Evolutionary conservation across 2,888 invertebrate genomes (phyloP), one percentile per base, ranked within the genome.

Genomic region (Philereme vetulata): DNA sequence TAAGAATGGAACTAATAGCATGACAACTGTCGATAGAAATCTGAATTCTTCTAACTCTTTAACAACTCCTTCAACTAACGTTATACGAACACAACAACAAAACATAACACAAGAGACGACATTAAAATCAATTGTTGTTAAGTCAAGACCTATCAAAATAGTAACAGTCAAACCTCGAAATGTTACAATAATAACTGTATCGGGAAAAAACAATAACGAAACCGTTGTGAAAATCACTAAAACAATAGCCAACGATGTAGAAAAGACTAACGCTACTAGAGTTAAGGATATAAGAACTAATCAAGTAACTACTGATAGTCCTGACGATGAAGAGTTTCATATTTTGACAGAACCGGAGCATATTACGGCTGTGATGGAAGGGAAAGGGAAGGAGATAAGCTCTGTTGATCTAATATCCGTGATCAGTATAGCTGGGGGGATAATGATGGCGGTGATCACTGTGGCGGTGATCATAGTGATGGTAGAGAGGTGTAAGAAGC

Each of bases 341-440:
- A 90, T 93, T 88, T 92, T 92, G 82, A 92, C 93, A 89, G 93
- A 93, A 70, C 93, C 93, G 64, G 93, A 93, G 78, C 93, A 92
- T 76, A 93, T 92, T 64, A 93, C 93, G 9, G 92, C 93, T 53
- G 89, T 93, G 45, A 89, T 92, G 85, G 89, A 81, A 64, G 92
- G 91, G 11, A 92, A 87, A 68, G 88, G 81, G 43, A 81, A 78
- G 55, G 88, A 89, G 34, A 82, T 80, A 57, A 77, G 84, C 0
- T 88, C 92, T 53, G 80, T 90, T 61, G 88, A 90, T 72, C 80
- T 93, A 51, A 79, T 92, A 71, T 92, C 93, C 42, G 90, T 93
- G 57, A 84, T 93, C 72, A 89, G 93, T 73, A 92, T 93, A 72
- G 92, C 88, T 33, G 92, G 92, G 59, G 93, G 93, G 9, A 85